Evolutionary conservation across 2,797 vertebrate species (phyloP).

Genomic region (Macroramphosus scolopax): DNA sequence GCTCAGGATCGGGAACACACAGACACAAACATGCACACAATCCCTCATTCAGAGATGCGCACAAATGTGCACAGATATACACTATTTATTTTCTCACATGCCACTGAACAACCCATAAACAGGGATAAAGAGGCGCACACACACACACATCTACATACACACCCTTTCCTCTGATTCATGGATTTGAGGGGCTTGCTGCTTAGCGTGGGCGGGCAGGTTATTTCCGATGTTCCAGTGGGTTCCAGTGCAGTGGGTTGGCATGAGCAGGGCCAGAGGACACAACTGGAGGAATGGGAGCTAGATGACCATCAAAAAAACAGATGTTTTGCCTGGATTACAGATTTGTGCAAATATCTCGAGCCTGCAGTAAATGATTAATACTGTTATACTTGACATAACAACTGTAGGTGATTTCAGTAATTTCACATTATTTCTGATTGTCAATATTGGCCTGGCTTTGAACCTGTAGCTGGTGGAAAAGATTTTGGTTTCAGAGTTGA

Average conservation of each 20-base stretch:
- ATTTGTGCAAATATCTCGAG: neutral
- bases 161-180: constrained; percentile 47
- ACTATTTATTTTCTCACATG: constrained; percentile 54
- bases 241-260: constrained; percentile 45
- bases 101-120: constrained; percentile 36
- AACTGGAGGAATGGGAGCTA: constrained; percentile 3
- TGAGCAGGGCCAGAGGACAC: constrained; percentile 36
- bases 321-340: constrained; percentile 7
- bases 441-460: too few relatives aligned
- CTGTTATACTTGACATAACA: too few relatives aligned
- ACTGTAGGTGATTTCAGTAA: too few relatives aligned
- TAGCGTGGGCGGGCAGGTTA: constrained; percentile 51
- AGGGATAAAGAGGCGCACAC: constrained; percentile 31
- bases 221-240: constrained; percentile 61
- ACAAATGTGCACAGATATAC: constrained; percentile 27
- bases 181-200: constrained; percentile 49
- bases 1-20: constrained; percentile 28
- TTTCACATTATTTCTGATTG: too few relatives aligned
- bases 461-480: too few relatives aligned
- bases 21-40: constrained; percentile 10
- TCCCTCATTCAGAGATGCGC: constrained; percentile 10
- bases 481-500: neutral
- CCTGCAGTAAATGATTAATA: too few relatives aligned
- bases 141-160: constrained; percentile 22
- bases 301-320: constrained; percentile 17